Percentiles rank a stretch among this genome's conserved stretches.
phyloP scores from a whole-genome alignment of 1,140 invertebrate species.

The Apolygus lucorum region DNA sequence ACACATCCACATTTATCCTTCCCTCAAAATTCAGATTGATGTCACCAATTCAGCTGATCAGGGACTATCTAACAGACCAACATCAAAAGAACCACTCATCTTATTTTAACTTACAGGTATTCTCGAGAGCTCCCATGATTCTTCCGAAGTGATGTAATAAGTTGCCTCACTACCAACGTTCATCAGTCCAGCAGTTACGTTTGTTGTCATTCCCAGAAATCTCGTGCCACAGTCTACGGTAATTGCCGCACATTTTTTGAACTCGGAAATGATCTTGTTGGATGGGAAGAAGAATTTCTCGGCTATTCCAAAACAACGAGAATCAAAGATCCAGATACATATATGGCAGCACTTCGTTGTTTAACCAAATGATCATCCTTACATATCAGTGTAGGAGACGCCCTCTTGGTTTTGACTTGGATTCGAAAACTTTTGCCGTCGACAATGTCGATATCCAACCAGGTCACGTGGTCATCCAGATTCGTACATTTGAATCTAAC shows the following conservation, averaged over 20 bases:
- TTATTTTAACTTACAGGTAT: slow-evolving; percentile 8
- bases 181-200: background rate
- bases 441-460: background rate
- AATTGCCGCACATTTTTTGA: background rate
- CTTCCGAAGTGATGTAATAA: background rate
- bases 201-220: background rate
- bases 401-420: background rate
- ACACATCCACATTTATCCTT: background rate
- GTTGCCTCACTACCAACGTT: slow-evolving; percentile 15
- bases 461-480: background rate
- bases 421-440: background rate
- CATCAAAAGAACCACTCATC: background rate
- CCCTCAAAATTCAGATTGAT: background rate
- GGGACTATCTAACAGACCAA: background rate
- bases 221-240: slow-evolving; percentile 11
- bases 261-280: background rate
- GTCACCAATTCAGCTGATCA: background rate
- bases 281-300: background rate
- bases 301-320: background rate
- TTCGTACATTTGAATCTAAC: background rate
- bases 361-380: background rate
- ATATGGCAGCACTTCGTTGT: background rate
- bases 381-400: background rate
- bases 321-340: background rate
- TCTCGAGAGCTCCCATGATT: slow-evolving; percentile 1